phyloP scores from a whole-genome alignment of 2,888 invertebrate genomes.

The Ormyrus thymus region DNA sequence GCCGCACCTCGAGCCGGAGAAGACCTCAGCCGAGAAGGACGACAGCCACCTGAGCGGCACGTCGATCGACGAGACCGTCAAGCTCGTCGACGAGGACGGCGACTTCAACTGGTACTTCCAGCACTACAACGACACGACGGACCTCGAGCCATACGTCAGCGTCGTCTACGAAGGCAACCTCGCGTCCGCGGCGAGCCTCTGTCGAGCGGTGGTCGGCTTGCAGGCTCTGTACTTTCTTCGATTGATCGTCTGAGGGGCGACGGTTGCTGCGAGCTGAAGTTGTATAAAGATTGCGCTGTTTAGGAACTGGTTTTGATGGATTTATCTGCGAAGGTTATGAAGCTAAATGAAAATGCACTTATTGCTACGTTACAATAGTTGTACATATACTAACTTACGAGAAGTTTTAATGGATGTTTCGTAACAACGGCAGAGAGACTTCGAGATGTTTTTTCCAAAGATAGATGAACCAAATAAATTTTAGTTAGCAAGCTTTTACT shows the following conservation, averaged over 20 bases:
- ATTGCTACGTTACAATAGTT: background rate
- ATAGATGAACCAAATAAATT: conserved; percentile 21
- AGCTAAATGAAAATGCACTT: no score
- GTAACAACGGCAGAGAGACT: conserved; percentile 3
- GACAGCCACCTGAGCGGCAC: conserved; percentile 53
- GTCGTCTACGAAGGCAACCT: conserved; percentile 59
- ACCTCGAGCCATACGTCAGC: conserved; percentile 76
- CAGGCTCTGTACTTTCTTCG: conserved; percentile 53
- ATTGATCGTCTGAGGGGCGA: no score
- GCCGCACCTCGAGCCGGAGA: conserved; percentile 67
- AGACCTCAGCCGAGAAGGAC: conserved; percentile 46
- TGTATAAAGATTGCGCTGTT: no score
- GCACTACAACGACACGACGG: conserved; percentile 83
- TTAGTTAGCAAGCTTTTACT: background rate
- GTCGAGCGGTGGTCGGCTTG: conserved; percentile 49
- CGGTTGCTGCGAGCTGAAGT: no score
- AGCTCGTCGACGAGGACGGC: conserved; percentile 75
- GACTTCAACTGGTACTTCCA: conserved; percentile 90
- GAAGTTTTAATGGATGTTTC: background rate
- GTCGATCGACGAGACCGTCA: conserved; percentile 70
- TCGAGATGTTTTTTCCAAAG: background rate
- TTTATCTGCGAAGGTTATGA: no score
- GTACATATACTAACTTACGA: background rate
- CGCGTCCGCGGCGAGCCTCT: conserved; percentile 20
- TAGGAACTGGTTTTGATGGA: no score